A percentile compares a stretch with the other conserved stretches of the same genome.
Evolutionary conservation across 2,113 vertebrate genomes (phyloP).

Genomic region (Zosterops japonicus): DNA sequence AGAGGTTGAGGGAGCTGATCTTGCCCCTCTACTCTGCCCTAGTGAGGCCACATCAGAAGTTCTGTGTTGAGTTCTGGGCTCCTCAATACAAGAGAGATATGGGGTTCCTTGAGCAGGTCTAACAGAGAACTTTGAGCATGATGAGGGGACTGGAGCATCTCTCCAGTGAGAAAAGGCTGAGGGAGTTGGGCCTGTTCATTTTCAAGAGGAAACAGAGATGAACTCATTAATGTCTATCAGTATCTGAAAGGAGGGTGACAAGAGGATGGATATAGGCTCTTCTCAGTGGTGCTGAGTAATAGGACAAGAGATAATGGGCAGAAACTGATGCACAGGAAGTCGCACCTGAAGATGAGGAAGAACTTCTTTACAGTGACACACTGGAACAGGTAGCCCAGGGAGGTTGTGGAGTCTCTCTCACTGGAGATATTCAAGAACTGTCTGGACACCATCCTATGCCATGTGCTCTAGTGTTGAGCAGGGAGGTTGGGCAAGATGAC

Average conservation of each 20-base stretch:
- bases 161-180: background rate
- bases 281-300: background rate
- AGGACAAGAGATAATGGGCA: background rate
- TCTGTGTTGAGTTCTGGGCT: background rate
- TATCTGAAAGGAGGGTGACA: too few species aligned
- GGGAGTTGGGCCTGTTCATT: background rate
- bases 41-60: background rate
- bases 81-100: background rate
- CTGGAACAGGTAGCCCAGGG: background rate
- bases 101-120: background rate
- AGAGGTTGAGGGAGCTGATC: background rate
- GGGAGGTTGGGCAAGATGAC: background rate
- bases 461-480: background rate
- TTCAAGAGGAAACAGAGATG: background rate
- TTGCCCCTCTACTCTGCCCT: background rate
- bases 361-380: background rate
- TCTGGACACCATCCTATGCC: background rate
- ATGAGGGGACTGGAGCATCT: background rate
- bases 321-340: background rate
- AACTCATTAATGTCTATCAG: background rate
- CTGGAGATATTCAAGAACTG: background rate
- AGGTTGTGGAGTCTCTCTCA: background rate
- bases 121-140: background rate
- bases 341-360: background rate
- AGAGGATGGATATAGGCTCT: background rate